These are phyloP conservation scores for Carassius carassius DNA, from an alignment of 2,113 vertebrate species.

Conservation along the genomic window DNA sequence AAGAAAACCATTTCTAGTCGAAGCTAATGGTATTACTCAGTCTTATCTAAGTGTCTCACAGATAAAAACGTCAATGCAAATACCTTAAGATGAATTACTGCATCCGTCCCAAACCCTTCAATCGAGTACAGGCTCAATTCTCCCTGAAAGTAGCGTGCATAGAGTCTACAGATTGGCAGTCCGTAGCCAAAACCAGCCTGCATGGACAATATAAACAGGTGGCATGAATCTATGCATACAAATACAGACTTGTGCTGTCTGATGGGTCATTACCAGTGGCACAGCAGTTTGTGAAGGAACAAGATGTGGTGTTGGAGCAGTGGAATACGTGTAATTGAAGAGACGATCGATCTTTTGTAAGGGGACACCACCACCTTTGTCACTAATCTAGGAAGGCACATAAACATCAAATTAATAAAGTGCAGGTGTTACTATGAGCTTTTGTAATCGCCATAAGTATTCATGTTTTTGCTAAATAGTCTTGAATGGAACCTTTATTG, in stretches of 20 bases:
- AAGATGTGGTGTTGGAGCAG: constrained; percentile 84
- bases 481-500: constrained; percentile 78
- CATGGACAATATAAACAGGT: background rate
- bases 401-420: background rate
- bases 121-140: constrained; percentile 89
- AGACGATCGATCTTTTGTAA: constrained; percentile 88
- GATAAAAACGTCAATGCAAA: background rate
- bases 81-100: constrained; percentile 90
- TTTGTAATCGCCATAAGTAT: background rate
- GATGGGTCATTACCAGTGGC: constrained; percentile 78
- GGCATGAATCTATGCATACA: background rate
- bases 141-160: constrained; percentile 88
- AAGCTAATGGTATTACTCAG: background rate
- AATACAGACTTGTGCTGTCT: background rate
- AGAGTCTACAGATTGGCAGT: constrained; percentile 86
- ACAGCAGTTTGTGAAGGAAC: constrained; percentile 76
- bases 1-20: background rate
- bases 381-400: constrained; percentile 77
- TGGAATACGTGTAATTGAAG: constrained; percentile 92
- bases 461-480: background rate
- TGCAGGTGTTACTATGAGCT: background rate
- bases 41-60: background rate
- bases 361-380: constrained; percentile 85
- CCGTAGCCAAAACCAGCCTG: constrained; percentile 90
- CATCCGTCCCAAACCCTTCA: constrained; percentile 87